Percentiles rank a stretch among this genome's conserved stretches.
Evolutionary conservation across 2,888 invertebrate genomes (phyloP).

Genomic region (Hylaea fasciaria): DNA sequence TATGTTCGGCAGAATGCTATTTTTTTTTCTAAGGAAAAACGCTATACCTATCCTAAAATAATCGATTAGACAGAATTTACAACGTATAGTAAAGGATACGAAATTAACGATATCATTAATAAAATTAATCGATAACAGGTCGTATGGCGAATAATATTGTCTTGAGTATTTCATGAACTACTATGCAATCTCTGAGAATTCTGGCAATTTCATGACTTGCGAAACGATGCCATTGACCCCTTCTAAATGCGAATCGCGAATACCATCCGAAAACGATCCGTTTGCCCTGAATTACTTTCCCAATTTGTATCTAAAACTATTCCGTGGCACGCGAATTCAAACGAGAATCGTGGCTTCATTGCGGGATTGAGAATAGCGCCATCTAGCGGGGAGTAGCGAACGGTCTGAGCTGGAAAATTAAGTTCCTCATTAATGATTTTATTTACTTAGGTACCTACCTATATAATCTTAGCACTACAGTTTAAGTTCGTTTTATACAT

Average conservation of each 20-base stretch:
- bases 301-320: constrained; percentile 31
- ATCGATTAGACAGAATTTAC: no score
- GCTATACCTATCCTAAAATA: no score
- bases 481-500: no score
- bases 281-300: constrained; percentile 39
- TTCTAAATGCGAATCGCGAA: constrained; percentile 23
- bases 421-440: neutral
- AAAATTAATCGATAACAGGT: no score
- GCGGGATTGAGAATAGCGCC: constrained; percentile 24
- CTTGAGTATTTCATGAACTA: no score
- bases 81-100: no score
- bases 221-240: constrained; percentile 32
- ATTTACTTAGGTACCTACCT: neutral
- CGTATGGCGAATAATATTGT: no score
- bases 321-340: constrained; percentile 23
- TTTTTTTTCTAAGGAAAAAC: no score
- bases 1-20: no score
- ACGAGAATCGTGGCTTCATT: neutral
- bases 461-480: no score
- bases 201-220: constrained; percentile 8
- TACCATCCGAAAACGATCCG: constrained; percentile 30
- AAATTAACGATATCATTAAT: no score
- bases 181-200: constrained; percentile 2
- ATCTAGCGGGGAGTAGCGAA: constrained; percentile 40
- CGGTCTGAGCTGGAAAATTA: neutral